Conservation (phyloP, 2,113 vertebrate genomes). For the Eupsittula cactorum region DNA sequence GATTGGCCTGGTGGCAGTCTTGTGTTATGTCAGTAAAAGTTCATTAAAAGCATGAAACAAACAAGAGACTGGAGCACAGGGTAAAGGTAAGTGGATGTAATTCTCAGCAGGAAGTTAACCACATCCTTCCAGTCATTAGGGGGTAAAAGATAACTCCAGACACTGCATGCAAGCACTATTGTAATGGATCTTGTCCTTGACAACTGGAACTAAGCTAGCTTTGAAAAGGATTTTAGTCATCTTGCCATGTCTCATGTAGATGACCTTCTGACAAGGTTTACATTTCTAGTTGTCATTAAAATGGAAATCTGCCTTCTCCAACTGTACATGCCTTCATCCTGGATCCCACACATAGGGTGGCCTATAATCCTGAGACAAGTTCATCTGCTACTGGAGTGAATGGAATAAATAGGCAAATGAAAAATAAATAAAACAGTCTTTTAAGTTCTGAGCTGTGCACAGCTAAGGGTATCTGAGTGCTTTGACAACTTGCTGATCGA, state of each 20-base stretch:
- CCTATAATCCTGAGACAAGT: background rate
- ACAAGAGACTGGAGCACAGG: background rate
- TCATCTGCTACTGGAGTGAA: background rate
- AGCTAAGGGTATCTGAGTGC: background rate
- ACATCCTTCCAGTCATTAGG: background rate
- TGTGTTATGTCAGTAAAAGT: background rate
- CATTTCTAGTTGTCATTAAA: background rate
- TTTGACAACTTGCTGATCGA: background rate
- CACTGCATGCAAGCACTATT: background rate
- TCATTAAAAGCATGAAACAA: background rate
- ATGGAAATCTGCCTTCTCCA: background rate
- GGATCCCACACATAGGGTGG: background rate
- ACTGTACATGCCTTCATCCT: background rate
- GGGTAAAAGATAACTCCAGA: background rate
- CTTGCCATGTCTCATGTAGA: background rate
- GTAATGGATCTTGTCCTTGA: background rate
- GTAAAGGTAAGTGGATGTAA: background rate
- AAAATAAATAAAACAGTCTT: background rate
- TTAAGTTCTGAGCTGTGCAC: background rate
- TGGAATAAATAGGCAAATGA: background rate
- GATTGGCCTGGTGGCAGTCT: background rate
- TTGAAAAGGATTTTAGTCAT: background rate
- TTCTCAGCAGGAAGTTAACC: background rate
- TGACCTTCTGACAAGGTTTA: background rate
- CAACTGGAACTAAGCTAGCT: background rate